Base-by-base conservation (phyloP, 2,888 invertebrate genomes). In the Saturnia japonica region DNA sequence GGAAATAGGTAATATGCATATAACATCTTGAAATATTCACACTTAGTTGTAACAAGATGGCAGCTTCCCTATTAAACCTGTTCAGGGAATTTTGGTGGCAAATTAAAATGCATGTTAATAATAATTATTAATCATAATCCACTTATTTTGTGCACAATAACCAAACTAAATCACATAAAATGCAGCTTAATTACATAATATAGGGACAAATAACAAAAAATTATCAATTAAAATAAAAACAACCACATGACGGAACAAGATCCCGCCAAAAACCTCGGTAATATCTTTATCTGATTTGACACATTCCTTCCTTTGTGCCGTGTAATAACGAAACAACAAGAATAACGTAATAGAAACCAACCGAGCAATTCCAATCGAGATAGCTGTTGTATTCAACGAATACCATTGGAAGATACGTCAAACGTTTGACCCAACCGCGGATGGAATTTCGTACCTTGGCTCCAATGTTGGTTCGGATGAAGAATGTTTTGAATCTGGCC, bases 351-450 rank as follows among this genome's bases (percentile, higher is more conserved):
- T 40, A 40, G 72, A 74, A 76, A 70, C 70, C 69, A n/a, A 72
- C 80, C 78, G 72, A 73, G 72, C 77, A 76, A 81, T 80, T 77
- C 73, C 75, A 70, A 68, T 71, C 75, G 73, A 76, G 81, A 79
- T 80, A 80, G 80, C 77, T 81, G 80, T 81, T 80, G 75, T 76
- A 77, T 80, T 78, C 77, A 78, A 77, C 80, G 78, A 81, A 85
- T 85, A 82, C 78, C 81, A 74, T 73, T 60, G 72, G 73, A 71
- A 75, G 75, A 78, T 82, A 79, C 76, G 77, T 75, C 82, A 77
- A 85, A 82, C 75, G 74, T 82, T 85, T 79, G 81, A 72, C 74
- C 79, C 80, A 82, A 80, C 80, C 75, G 72, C 74, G 75, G 64
- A 47, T 70, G 25, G 28, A 47, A 71, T 72, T 74, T 73, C 74